Conservation (phyloP, 2,797 vertebrate species). For the Rhinella marina region DNA sequence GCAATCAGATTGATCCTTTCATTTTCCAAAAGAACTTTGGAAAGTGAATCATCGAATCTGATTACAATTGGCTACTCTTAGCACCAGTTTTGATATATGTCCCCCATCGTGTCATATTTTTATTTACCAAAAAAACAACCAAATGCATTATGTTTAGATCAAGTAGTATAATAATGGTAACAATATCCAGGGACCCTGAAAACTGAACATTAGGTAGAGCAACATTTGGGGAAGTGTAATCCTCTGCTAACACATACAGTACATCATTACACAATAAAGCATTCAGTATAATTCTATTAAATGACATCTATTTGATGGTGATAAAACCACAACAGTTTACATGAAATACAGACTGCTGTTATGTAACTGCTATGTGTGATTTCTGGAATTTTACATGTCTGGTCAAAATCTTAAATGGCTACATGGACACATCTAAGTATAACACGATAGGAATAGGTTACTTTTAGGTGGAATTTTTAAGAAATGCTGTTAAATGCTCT, state of each 20-base stretch:
- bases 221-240: background rate
- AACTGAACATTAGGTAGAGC: background rate
- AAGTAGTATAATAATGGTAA: background rate
- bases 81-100: too few species aligned
- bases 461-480: background rate
- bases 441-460: background rate
- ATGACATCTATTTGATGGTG: background rate
- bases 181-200: background rate
- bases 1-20: too few species aligned
- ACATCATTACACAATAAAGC: background rate
- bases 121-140: background rate
- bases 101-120: background rate
- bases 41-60: too few species aligned
- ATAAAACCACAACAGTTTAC: background rate
- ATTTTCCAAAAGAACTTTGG: too few species aligned
- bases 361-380: background rate
- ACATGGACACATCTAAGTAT: too few species aligned
- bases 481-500: background rate
- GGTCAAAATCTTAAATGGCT: background rate
- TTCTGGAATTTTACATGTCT: background rate
- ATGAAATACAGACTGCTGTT: background rate
- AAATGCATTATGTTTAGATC: background rate
- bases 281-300: background rate
- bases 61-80: too few species aligned
- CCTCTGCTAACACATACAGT: background rate